Evolutionary conservation across 2,797 vertebrate genomes (phyloP).

Genomic region (Dromococcyx pavoninus): DNA sequence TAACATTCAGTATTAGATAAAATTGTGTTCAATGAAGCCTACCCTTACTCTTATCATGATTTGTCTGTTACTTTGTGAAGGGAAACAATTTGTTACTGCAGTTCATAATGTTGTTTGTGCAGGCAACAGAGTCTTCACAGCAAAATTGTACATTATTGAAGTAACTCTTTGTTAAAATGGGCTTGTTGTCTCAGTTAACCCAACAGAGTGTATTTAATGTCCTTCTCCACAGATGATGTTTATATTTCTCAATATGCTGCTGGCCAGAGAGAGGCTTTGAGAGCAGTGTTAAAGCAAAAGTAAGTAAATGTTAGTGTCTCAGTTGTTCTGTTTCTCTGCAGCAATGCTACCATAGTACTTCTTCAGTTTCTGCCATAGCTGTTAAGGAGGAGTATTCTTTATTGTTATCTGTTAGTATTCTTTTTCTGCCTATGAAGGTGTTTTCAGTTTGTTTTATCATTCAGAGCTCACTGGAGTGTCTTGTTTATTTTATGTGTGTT

Average conservation of each 20-base stretch:
- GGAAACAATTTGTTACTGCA: neutral
- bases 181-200: neutral
- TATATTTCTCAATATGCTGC: conserved; percentile 82
- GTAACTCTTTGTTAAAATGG: neutral
- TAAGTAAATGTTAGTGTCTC: conserved; percentile 52
- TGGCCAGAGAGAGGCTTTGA: conserved; percentile 82
- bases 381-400: neutral
- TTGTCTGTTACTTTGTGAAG: neutral
- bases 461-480: neutral
- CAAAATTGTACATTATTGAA: neutral
- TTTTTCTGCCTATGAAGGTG: neutral
- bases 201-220: neutral
- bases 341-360: neutral
- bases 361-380: neutral
- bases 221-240: conserved; percentile 75
- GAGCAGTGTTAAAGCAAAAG: conserved; percentile 78
- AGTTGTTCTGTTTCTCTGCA: neutral
- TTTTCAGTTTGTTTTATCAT: neutral
- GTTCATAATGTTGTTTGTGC: neutral
- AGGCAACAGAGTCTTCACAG: neutral
- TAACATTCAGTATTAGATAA: neutral
- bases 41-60: neutral
- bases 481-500: neutral
- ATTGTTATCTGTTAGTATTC: neutral
- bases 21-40: neutral